Conservation (phyloP, 2,888 invertebrate genomes). For the Habrosyne pyritoides region DNA sequence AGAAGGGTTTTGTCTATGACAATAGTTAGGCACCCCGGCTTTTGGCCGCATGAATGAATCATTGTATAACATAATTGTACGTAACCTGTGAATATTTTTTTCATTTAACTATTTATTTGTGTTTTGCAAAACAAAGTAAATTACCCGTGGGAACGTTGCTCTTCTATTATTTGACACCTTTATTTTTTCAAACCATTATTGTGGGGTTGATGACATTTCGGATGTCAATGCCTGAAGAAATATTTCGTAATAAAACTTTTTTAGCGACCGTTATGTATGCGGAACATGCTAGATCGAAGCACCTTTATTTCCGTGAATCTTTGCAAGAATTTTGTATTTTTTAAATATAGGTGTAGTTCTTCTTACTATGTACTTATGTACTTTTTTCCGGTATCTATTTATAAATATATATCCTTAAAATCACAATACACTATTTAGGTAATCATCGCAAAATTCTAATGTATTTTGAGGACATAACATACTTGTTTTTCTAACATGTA, state of each 20-base stretch:
- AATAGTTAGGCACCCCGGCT: slow-evolving; percentile 1
- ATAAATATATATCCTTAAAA: too few relatives aligned
- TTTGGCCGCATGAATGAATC: slow-evolving; percentile 1
- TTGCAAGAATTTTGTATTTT: too few relatives aligned
- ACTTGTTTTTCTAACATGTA: too few relatives aligned
- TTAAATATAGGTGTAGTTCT: too few relatives aligned
- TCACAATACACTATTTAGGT: too few relatives aligned
- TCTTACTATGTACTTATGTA: too few relatives aligned
- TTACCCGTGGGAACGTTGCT: slow-evolving; percentile 6
- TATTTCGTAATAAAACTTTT: neutral
- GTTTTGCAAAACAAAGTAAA: slow-evolving; percentile 8
- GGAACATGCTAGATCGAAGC: too few relatives aligned
- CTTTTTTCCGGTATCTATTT: too few relatives aligned
- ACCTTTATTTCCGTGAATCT: too few relatives aligned
- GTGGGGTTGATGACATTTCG: slow-evolving; percentile 6
- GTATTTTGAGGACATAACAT: too few relatives aligned
- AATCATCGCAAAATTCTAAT: too few relatives aligned
- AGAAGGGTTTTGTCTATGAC: slow-evolving; percentile 3
- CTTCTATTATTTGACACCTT: neutral
- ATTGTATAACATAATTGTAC: neutral
- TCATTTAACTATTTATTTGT: neutral
- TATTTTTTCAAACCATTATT: neutral
- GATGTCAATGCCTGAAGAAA: slow-evolving; percentile 7
- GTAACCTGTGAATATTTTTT: neutral
- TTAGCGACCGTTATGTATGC: neutral